phyloP scores from a whole-genome alignment of 2,113 vertebrate genomes.

The Microcebus ravelobensis region DNA sequence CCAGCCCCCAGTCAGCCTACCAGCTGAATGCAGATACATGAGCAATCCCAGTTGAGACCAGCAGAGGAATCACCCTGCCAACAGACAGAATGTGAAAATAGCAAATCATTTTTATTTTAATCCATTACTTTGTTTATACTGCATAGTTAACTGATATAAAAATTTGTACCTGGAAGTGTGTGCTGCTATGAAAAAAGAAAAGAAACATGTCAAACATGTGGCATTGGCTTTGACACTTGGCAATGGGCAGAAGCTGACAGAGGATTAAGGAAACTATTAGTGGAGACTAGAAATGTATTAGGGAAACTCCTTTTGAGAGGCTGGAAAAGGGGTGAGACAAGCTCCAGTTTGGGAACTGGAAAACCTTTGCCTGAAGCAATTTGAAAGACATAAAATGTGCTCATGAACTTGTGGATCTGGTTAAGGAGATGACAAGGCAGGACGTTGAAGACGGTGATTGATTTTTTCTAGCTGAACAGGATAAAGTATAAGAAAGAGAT shows the following conservation, averaged over 20 bases:
- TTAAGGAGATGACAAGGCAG: neutral
- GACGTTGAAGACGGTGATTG: neutral
- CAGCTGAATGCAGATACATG: neutral
- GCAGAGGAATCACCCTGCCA: neutral
- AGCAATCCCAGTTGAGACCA: neutral
- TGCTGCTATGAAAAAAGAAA: neutral
- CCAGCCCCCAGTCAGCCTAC: neutral
- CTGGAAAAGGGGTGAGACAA: neutral
- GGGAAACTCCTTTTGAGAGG: neutral
- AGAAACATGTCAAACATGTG: neutral
- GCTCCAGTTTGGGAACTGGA: neutral
- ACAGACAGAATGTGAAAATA: neutral
- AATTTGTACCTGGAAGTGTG: neutral
- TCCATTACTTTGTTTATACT: neutral
- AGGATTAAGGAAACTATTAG: neutral
- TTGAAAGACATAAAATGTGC: neutral
- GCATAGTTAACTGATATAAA: neutral
- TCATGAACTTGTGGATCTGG: neutral
- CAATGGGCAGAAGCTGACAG: neutral
- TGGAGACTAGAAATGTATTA: neutral
- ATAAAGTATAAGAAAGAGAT: neutral
- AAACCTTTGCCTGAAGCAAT: neutral
- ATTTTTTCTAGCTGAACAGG: neutral
- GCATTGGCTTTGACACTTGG: neutral
- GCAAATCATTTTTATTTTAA: neutral